These are phyloP conservation scores for Metopolophium dirhodum DNA, from an alignment of 1,140 invertebrate species.

Conservation along the genomic window DNA sequence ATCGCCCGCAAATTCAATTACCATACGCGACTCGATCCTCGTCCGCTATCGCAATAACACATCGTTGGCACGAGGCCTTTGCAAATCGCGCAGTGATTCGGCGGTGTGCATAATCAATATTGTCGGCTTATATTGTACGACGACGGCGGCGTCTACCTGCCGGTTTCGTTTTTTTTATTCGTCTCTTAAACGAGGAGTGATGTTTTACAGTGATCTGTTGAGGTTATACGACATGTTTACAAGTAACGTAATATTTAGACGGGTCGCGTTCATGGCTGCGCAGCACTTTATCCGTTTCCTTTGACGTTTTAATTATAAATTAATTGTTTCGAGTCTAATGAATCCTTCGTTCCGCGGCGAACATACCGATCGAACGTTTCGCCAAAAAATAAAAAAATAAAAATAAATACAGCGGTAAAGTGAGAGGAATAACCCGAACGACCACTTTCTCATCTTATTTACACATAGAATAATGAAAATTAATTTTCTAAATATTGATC, in stretches of 20 bases:
- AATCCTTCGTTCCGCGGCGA: not conserved
- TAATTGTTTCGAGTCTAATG: not conserved
- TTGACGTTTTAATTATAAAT: not conserved
- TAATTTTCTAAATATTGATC: not conserved
- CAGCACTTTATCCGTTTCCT: not conserved
- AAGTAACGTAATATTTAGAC: not conserved
- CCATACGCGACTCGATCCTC: not conserved
- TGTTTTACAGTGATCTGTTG: not conserved
- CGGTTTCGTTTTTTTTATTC: not conserved
- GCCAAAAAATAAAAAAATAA: not conserved
- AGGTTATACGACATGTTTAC: not conserved
- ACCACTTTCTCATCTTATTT: too few relatives aligned
- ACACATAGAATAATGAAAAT: not conserved
- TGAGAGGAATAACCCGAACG: too few relatives aligned
- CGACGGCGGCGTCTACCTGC: not conserved
- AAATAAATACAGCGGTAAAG: not conserved
- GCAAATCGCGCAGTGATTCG: not conserved
- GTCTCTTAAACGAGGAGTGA: not conserved
- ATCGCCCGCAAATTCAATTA: not conserved
- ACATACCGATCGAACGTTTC: not conserved
- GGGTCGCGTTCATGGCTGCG: not conserved
- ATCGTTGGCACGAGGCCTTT: slow-evolving; percentile 12
- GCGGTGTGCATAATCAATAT: not conserved
- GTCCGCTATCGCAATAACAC: not conserved
- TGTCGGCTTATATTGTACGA: not conserved